A percentile compares a stretch with the other conserved stretches of the same genome.
Conservation (phyloP, 2,888 invertebrate genomes). For the Chouioia cunea region DNA sequence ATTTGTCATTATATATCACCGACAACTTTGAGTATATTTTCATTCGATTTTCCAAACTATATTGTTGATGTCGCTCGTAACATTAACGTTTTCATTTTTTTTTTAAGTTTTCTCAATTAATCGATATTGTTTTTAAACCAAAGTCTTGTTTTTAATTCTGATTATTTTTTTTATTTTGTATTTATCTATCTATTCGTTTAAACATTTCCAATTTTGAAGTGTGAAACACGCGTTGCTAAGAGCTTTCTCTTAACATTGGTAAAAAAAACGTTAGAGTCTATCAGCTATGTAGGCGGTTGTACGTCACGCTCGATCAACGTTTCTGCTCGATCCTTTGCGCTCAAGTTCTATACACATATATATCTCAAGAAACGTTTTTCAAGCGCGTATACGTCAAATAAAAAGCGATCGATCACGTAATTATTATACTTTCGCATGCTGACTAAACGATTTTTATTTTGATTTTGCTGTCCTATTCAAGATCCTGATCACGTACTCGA, state of each 20-base stretch:
- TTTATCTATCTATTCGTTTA: too few relatives aligned
- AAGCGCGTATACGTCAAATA: not conserved
- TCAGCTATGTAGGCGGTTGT: conserved; percentile 39
- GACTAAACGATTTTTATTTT: not conserved
- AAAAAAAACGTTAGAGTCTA: conserved; percentile 42
- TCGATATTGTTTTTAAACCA: too few relatives aligned
- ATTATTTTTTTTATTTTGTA: not conserved
- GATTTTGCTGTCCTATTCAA: not conserved
- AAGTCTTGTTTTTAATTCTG: not conserved
- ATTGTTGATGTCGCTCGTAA: too few relatives aligned
- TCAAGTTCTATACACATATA: not conserved
- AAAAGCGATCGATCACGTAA: not conserved
- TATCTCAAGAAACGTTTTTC: not conserved
- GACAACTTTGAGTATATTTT: too few relatives aligned
- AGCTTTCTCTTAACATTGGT: conserved; percentile 42
- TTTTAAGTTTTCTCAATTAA: too few relatives aligned
- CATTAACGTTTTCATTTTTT: too few relatives aligned
- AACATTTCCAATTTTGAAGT: not conserved
- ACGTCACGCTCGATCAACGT: conserved; percentile 28
- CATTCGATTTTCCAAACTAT: too few relatives aligned
- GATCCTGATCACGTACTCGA: too few relatives aligned
- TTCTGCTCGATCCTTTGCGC: conserved; percentile 3
- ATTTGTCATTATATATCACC: too few relatives aligned
- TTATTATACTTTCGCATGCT: not conserved
- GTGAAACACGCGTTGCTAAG: not conserved